These are phyloP conservation scores for Castor canadensis DNA, from an alignment of 2,113 vertebrate genomes.

Conservation along the genomic window DNA sequence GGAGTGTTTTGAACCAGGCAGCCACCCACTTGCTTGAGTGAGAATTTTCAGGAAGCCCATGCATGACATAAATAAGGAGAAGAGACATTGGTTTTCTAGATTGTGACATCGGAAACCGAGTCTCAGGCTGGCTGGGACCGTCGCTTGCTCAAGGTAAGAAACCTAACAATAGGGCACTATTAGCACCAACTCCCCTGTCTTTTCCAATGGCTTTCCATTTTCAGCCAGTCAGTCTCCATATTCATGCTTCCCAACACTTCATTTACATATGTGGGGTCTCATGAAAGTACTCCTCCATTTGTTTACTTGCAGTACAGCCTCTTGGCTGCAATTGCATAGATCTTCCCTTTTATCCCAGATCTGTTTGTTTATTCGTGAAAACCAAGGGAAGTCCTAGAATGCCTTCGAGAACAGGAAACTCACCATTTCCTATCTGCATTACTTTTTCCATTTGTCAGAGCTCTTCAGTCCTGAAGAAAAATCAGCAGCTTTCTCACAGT, in stretches of 20 bases:
- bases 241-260: background rate
- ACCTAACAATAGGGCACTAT: background rate
- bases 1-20: background rate
- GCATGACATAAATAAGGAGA: background rate
- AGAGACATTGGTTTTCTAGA: background rate
- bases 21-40: background rate
- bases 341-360: background rate
- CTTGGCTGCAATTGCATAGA: slow-evolving; percentile 10
- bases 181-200: too few species aligned
- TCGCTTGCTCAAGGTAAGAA: background rate
- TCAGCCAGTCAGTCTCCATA: background rate
- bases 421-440: slow-evolving; percentile 7
- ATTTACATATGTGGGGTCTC: background rate
- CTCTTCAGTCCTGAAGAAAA: background rate
- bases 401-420: slow-evolving; percentile 37
- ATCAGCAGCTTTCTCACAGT: background rate
- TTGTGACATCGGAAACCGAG: slow-evolving; percentile 32
- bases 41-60: background rate
- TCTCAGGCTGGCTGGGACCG: background rate
- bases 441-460: slow-evolving; percentile 31
- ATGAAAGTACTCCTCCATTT: background rate
- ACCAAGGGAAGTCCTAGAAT: slow-evolving; percentile 18
- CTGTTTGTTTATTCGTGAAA: slow-evolving; percentile 49
- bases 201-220: background rate
- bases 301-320: background rate